These are phyloP conservation scores for Yponomeuta sedellus DNA, from an alignment of 2,888 invertebrate genomes.

Conservation along the genomic window DNA sequence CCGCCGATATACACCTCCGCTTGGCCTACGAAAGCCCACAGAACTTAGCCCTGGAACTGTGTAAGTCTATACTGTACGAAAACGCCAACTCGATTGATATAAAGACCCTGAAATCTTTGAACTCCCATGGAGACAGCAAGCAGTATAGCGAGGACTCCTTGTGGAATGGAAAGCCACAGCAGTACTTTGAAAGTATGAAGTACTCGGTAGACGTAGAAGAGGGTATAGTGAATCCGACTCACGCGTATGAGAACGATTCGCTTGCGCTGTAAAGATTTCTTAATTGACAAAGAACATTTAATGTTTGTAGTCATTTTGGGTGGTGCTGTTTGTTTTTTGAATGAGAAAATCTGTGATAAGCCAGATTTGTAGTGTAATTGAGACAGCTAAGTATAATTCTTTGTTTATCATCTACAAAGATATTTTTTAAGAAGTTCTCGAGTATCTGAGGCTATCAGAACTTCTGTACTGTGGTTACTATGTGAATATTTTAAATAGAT, in stretches of 20 bases:
- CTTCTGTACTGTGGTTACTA: background rate
- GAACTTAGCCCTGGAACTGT: slow-evolving; percentile 50
- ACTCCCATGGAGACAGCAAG: slow-evolving; percentile 37
- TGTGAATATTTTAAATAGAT: background rate
- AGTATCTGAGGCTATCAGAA: background rate
- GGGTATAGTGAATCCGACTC: slow-evolving; percentile 20
- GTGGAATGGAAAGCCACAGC: slow-evolving; percentile 72
- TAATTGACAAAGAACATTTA: slow-evolving; percentile 11
- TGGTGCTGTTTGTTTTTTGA: slow-evolving; percentile 11
- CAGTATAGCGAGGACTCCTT: slow-evolving; percentile 68
- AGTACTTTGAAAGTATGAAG: slow-evolving; percentile 82
- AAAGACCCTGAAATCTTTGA: slow-evolving; percentile 34
- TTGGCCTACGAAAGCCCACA: slow-evolving; percentile 50
- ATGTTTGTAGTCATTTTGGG: slow-evolving; percentile 14
- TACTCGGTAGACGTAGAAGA: slow-evolving; percentile 50
- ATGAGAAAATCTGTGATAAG: slow-evolving; percentile 14
- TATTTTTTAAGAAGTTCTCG: background rate
- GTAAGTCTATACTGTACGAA: slow-evolving; percentile 46
- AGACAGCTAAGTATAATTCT: background rate
- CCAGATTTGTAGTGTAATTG: slow-evolving; percentile 10
- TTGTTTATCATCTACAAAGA: background rate
- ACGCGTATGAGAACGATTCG: slow-evolving; percentile 54
- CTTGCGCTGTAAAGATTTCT: slow-evolving; percentile 33
- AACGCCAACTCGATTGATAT: slow-evolving; percentile 53
- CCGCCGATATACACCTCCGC: slow-evolving; percentile 31